Conservation (phyloP, 2,797 vertebrate genomes). For the Sternotherus odoratus region DNA sequence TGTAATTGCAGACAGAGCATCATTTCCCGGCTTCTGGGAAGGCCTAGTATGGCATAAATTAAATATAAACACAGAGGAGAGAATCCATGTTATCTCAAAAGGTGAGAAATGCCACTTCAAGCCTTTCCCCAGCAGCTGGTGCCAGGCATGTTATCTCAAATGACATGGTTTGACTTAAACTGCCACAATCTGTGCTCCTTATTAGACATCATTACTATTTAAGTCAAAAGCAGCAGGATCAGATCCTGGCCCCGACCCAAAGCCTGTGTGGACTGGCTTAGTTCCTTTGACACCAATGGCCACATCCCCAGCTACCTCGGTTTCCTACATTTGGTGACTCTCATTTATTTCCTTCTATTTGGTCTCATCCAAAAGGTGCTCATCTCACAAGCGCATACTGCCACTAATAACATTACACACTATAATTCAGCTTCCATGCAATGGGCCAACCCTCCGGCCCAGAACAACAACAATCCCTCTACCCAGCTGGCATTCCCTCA, state of each 20-base stretch:
- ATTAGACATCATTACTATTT: not conserved
- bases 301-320: not conserved
- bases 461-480: too few relatives aligned
- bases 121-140: conserved; percentile 54
- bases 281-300: not conserved
- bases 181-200: not conserved
- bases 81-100: conserved; percentile 78
- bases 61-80: conserved; percentile 81
- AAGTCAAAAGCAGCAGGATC: not conserved
- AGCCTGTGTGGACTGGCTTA: not conserved
- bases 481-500: not conserved
- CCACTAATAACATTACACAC: not conserved
- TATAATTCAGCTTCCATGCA: not conserved
- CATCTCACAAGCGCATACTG: not conserved
- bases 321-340: not conserved
- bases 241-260: not conserved
- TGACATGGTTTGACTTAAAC: conserved; percentile 25
- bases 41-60: conserved; percentile 82
- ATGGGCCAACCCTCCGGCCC: not conserved
- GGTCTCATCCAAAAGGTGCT: not conserved
- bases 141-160: conserved; percentile 29
- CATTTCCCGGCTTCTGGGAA: conserved; percentile 78
- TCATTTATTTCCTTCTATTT: not conserved
- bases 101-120: conserved; percentile 74
- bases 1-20: conserved; percentile 80